Evolutionary conservation across 2,888 invertebrate species (phyloP).

Genomic region (Andrena dorsata): DNA sequence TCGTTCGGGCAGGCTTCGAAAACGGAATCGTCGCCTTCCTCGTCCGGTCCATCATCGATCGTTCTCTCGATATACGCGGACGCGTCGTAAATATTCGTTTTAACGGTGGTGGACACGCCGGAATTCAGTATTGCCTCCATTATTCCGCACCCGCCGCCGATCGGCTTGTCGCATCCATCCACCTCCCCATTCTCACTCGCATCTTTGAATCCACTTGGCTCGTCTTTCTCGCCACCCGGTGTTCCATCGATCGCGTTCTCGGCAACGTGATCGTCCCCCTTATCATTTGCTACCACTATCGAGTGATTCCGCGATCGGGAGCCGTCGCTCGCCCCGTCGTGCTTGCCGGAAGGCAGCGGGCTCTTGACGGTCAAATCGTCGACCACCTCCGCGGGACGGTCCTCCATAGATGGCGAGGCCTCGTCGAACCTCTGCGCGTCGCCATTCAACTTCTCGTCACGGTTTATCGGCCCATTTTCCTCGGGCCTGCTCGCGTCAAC

Average conservation of each 20-base stretch:
- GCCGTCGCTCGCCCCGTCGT: constrained; percentile 39
- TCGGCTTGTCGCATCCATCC: constrained; percentile 22
- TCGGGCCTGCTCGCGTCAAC: constrained; percentile 52
- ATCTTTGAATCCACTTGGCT: constrained; percentile 6
- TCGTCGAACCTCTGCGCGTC: constrained; percentile 51
- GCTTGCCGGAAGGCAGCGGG: constrained; percentile 55
- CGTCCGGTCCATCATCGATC: constrained; percentile 80
- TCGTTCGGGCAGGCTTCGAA: constrained; percentile 77
- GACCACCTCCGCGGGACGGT: constrained; percentile 26
- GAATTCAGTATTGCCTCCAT: constrained; percentile 22
- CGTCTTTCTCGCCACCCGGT: constrained; percentile 24
- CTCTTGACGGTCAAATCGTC: constrained; percentile 59
- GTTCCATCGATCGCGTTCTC: constrained; percentile 26
- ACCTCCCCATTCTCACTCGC: constrained; percentile 14
- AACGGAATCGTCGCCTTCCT: constrained; percentile 83
- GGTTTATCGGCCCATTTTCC: constrained; percentile 30
- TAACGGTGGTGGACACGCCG: constrained; percentile 32
- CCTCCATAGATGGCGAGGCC: constrained; percentile 50
- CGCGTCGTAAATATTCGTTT: constrained; percentile 71
- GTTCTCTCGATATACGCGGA: constrained; percentile 80
- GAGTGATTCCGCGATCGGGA: constrained; percentile 33
- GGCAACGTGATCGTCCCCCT: not conserved
- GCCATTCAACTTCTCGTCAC: constrained; percentile 57
- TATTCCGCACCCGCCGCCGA: constrained; percentile 31
- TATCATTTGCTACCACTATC: constrained; percentile 21